phyloP scores from a whole-genome alignment of 1,140 invertebrate genomes.

The Hetaerina americana region DNA sequence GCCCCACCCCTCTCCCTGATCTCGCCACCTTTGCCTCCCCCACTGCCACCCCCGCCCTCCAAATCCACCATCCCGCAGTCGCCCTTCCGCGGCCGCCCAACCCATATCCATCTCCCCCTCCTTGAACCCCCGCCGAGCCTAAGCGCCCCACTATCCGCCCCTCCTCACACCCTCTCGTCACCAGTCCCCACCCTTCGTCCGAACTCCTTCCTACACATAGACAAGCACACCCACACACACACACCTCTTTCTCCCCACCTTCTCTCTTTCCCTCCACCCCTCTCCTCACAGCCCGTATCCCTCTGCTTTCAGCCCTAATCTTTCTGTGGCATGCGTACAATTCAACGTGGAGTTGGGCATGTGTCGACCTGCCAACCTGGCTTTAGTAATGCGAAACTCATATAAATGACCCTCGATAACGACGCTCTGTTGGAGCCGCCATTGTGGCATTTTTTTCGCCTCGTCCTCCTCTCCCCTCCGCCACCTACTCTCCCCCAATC shows the following conservation, averaged over 20 bases:
- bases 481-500: background rate
- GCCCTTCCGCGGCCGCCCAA: too few species aligned
- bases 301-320: background rate
- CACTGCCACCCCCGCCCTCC: background rate
- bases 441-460: background rate
- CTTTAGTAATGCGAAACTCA: background rate
- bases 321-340: background rate
- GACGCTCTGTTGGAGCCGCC: background rate
- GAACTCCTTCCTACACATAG: too few species aligned
- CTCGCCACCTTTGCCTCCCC: background rate
- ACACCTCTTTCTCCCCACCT: too few species aligned
- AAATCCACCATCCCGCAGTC: too few species aligned
- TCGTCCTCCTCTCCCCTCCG: background rate
- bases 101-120: too few species aligned
- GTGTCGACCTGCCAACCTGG: background rate
- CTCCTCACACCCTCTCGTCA: too few species aligned
- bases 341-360: background rate
- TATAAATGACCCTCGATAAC: background rate
- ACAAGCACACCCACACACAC: too few species aligned
- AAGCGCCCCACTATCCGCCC: too few species aligned
- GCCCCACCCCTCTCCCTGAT: background rate
- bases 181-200: too few species aligned
- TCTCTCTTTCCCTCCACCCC: background rate
- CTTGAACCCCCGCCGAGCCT: too few species aligned
- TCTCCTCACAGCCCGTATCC: background rate